Base-by-base conservation (phyloP, 2,113 vertebrate genomes). In the Astatotilapia flaviijosephi region DNA sequence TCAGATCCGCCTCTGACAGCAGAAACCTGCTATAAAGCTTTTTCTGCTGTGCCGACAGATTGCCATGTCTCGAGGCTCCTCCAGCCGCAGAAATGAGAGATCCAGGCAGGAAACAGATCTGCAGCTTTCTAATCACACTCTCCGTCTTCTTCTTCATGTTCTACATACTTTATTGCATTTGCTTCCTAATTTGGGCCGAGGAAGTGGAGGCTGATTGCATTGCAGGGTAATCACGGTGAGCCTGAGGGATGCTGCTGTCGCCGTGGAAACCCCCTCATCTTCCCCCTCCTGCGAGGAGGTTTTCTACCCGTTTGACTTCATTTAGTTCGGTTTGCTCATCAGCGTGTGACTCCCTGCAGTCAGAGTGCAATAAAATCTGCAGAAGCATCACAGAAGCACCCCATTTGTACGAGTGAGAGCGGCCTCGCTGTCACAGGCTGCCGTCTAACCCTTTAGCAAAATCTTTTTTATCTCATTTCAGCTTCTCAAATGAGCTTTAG, bases 201-300 rank as follows among this genome's bases (percentile, higher is more conserved):
- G 86, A 90, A 91, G 90, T 82, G 73, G 62, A 82, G 86, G 86
- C 88, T 93, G 92, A 94, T 94, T 83, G 65, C 65, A 45, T 86
- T 79, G 45, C 4, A 3, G 88, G 84, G 84, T 94, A 92, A 94
- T 94, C 87, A 45, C 51, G 28, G 83, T 49, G 89, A 88, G 84
- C 88, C 83, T 65, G 77, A 54, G 86, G 89, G 90, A 90, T 84
- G 89, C 87, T 75, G 80, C 83, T 45, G 88, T 91, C 91, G n/a
- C 85, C 68, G 68, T 88, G 83, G 89, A 93, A 91, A 91, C 89
- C 13, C 87, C 77, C 70, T 53, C 51, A 5, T 54, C 62, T 33
- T 10, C 56, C 49, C n/a, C 60, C 60, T 55, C 62, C 73, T 77
- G 35, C 9, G 40, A 70, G 14, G 65, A 75, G 51, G 12, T n/a